Conservation (phyloP, 2,113 vertebrate species). For the Hemicordylus capensis region DNA sequence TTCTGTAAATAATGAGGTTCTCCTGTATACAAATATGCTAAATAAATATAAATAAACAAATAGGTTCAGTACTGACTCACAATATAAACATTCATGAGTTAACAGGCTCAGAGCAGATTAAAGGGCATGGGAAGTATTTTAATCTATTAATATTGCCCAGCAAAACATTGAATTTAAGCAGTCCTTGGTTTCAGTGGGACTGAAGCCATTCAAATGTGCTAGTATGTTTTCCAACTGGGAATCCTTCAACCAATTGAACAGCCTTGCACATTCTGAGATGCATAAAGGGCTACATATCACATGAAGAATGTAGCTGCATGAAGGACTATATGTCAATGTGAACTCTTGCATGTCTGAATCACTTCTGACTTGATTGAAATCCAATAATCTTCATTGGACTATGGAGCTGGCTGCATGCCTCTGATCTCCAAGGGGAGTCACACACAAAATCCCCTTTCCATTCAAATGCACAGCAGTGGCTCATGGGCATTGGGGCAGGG, state of each 20-base stretch:
- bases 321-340: not conserved
- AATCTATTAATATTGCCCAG: not conserved
- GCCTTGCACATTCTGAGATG: not conserved
- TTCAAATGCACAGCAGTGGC: not conserved
- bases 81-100: slow-evolving; percentile 13
- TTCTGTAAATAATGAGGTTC: too few species aligned
- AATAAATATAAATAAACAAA: too few species aligned
- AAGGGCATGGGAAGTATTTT: not conserved
- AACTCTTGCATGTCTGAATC: not conserved
- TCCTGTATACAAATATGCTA: too few species aligned
- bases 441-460: not conserved
- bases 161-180: not conserved
- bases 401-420: not conserved
- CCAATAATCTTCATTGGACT: not conserved
- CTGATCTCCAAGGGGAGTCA: not conserved
- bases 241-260: not conserved
- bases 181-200: not conserved
- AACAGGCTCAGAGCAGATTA: not conserved
- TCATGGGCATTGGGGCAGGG: too few species aligned
- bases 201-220: not conserved
- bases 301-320: not conserved
- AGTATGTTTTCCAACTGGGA: not conserved
- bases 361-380: not conserved
- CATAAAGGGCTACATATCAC: too few species aligned
- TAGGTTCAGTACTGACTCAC: slow-evolving; percentile 1